Conservation (phyloP, 2,113 vertebrate species). For the Serranochromis macrocephalus region DNA sequence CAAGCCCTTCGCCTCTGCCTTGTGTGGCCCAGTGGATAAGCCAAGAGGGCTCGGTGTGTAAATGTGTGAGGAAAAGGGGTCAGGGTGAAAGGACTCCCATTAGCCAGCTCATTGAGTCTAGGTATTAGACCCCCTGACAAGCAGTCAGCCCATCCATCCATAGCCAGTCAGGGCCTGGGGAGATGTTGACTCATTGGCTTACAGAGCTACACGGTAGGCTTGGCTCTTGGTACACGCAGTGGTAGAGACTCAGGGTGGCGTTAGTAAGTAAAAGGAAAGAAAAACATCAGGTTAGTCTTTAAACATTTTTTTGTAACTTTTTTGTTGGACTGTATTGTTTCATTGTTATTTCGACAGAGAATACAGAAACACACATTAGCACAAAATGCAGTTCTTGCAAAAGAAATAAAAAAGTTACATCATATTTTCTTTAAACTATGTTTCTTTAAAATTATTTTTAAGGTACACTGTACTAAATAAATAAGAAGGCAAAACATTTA, state of each 20-base stretch:
- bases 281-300: background rate
- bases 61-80: slow-evolving; percentile 52
- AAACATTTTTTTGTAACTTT: background rate
- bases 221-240: background rate
- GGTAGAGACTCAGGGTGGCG: background rate
- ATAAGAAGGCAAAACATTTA: background rate
- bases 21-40: slow-evolving; percentile 25
- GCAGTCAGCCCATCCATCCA: slow-evolving; percentile 48
- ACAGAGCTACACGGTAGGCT: slow-evolving; percentile 3
- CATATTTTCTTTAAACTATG: background rate
- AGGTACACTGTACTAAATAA: background rate
- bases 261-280: background rate
- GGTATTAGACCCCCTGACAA: slow-evolving; percentile 46
- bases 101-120: slow-evolving; percentile 61
- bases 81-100: slow-evolving; percentile 57
- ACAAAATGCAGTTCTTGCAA: background rate
- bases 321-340: background rate
- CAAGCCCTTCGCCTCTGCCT: background rate
- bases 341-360: background rate
- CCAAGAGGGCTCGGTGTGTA: slow-evolving; percentile 41
- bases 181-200: slow-evolving; percentile 41
- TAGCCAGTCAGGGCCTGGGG: slow-evolving; percentile 29
- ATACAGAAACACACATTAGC: background rate
- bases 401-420: background rate
- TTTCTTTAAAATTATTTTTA: background rate